Percentiles rank a stretch among this genome's conserved stretches.
Evolutionary conservation across 2,113 vertebrate genomes (phyloP).

Genomic region (Ceratotherium simum): DNA sequence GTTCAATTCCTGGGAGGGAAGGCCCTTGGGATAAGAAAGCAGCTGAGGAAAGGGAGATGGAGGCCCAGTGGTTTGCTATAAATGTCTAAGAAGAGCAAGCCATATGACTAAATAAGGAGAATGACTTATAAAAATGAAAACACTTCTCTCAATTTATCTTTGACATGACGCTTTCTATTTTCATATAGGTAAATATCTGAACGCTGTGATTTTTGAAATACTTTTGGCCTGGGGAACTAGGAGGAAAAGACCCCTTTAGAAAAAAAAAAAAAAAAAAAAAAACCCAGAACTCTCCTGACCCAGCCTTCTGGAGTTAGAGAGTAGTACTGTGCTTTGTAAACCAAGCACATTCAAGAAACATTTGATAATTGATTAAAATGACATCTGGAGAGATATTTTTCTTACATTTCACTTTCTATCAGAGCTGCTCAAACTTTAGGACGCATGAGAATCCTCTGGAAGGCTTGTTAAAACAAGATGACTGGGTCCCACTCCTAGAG

Average conservation of each 20-base stretch:
- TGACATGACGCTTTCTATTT: background rate
- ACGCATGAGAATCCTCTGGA: background rate
- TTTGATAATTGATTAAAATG: background rate
- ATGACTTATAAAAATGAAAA: background rate
- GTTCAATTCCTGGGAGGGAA: background rate
- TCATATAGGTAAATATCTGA: background rate
- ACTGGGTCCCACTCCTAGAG: too few relatives aligned
- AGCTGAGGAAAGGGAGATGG: background rate
- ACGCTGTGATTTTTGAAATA: background rate
- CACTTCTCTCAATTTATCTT: background rate
- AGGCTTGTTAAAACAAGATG: background rate
- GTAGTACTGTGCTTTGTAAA: background rate
- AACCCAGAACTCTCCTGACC: background rate
- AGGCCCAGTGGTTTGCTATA: background rate
- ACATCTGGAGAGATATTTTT: background rate
- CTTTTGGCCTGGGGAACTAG: background rate
- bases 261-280: background rate
- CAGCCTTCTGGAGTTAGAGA: background rate
- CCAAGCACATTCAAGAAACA: background rate
- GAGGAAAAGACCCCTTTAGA: background rate
- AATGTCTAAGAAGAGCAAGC: background rate
- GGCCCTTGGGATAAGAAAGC: background rate
- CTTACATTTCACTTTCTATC: background rate
- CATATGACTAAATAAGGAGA: background rate
- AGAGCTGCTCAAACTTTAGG: background rate